Conservation (phyloP, 2,888 invertebrate genomes). For the Melanophora roralis region DNA sequence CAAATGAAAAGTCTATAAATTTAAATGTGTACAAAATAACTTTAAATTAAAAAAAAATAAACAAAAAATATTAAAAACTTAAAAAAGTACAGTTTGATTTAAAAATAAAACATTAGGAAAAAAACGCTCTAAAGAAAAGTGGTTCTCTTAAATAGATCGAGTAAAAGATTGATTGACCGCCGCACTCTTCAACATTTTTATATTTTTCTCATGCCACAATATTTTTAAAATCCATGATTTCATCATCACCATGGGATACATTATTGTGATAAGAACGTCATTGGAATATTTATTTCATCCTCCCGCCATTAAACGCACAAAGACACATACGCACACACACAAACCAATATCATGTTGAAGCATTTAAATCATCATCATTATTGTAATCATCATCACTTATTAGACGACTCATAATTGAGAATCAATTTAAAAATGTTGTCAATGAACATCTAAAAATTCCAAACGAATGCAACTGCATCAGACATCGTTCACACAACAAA, state of each 20-base stretch:
- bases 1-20: neutral
- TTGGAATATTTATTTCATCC: neutral
- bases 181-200: slow-evolving; percentile 40
- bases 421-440: slow-evolving; percentile 41
- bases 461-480: neutral
- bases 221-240: slow-evolving; percentile 21
- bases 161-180: neutral
- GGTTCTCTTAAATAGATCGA: slow-evolving; percentile 5
- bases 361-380: slow-evolving; percentile 30
- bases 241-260: neutral
- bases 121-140: neutral
- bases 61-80: slow-evolving; percentile 31
- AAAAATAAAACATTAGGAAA: neutral
- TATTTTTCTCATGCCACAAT: slow-evolving; percentile 32
- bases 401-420: slow-evolving; percentile 12
- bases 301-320: neutral
- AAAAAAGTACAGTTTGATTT: neutral
- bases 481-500: neutral
- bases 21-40: neutral
- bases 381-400: slow-evolving; percentile 31
- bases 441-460: slow-evolving; percentile 34
- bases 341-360: slow-evolving; percentile 19
- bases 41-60: slow-evolving; percentile 10
- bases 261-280: neutral
- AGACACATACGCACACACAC: neutral